Percentiles rank a stretch among this genome's conserved stretches.
Evolutionary conservation across 2,113 vertebrate species (phyloP).

Genomic region (Perca schrenkii): DNA sequence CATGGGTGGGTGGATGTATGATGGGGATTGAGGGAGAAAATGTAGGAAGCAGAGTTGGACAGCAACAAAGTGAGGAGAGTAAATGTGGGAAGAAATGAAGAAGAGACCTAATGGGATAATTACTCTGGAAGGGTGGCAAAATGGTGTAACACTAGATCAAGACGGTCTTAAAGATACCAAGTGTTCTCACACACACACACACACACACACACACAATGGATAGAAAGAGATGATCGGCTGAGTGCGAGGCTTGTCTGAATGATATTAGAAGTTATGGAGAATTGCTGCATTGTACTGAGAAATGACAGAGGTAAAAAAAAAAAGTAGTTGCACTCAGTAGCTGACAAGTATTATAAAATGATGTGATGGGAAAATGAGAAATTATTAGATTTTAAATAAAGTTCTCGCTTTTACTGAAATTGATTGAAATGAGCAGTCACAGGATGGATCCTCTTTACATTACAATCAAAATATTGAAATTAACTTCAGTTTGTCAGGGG

Average conservation of each 20-base stretch:
- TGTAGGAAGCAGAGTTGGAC: constrained; percentile 37
- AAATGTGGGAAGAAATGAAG: constrained; percentile 27
- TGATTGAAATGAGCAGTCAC: not conserved
- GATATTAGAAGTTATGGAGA: constrained; percentile 1
- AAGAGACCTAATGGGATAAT: constrained; percentile 1
- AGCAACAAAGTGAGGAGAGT: constrained; percentile 36
- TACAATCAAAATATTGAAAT: constrained; percentile 62
- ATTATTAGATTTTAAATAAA: not conserved
- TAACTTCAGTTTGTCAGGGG: constrained; percentile 63
- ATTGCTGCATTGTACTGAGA: not conserved
- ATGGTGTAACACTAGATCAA: constrained; percentile 14
- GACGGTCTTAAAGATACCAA: constrained; percentile 14
- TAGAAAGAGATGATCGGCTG: constrained; percentile 10
- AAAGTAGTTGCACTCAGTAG: not conserved
- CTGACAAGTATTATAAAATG: not conserved
- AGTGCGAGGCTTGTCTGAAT: constrained; percentile 9
- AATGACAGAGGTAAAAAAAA: not conserved
- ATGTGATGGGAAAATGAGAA: not conserved
- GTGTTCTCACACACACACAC: not conserved
- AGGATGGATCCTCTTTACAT: constrained; percentile 3
- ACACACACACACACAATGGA: constrained; percentile 38
- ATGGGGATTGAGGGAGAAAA: constrained; percentile 24
- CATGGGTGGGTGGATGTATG: constrained; percentile 22
- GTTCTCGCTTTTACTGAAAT: not conserved
- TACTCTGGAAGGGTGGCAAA: not conserved